Conservation (phyloP, 2,888 invertebrate genomes). For the Euzophera pinguis region DNA sequence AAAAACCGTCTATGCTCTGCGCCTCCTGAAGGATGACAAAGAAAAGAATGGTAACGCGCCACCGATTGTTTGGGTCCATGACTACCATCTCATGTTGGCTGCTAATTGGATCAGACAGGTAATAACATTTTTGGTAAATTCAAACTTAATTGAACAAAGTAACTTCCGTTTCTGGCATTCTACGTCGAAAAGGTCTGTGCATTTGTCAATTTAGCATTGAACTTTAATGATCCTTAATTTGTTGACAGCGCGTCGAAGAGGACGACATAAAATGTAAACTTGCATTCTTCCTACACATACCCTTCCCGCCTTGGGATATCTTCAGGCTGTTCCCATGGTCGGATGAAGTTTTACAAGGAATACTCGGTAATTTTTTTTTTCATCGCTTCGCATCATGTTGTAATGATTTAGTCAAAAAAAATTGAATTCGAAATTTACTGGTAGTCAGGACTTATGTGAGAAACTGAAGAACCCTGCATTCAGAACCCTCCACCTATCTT, state of each 20-base stretch:
- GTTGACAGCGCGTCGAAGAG: conserved; percentile 85
- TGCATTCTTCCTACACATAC: conserved; percentile 96
- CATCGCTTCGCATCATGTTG: not conserved
- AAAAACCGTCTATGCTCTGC: conserved; percentile 85
- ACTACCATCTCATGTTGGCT: conserved; percentile 95
- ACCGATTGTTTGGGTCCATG: conserved; percentile 96
- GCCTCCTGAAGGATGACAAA: conserved; percentile 74
- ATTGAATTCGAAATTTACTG: too few species aligned
- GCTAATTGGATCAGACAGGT: conserved; percentile 94
- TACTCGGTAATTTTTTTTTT: conserved; percentile 81
- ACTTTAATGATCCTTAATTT: conserved; percentile 1
- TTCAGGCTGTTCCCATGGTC: conserved; percentile 94
- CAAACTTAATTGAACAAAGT: not conserved
- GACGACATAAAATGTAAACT: conserved; percentile 87
- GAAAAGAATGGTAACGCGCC: conserved; percentile 62
- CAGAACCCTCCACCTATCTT: too few species aligned
- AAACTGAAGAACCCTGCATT: too few species aligned
- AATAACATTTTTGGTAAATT: not conserved
- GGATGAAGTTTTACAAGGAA: conserved; percentile 95
- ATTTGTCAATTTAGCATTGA: not conserved
- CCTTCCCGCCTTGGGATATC: conserved; percentile 97
- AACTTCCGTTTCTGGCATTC: too few species aligned
- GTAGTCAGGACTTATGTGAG: not conserved
- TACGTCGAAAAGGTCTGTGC: too few species aligned
- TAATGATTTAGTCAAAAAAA: too few species aligned